Base-by-base conservation (phyloP, 2,888 invertebrate genomes). In the Agriopis leucophaearia region DNA sequence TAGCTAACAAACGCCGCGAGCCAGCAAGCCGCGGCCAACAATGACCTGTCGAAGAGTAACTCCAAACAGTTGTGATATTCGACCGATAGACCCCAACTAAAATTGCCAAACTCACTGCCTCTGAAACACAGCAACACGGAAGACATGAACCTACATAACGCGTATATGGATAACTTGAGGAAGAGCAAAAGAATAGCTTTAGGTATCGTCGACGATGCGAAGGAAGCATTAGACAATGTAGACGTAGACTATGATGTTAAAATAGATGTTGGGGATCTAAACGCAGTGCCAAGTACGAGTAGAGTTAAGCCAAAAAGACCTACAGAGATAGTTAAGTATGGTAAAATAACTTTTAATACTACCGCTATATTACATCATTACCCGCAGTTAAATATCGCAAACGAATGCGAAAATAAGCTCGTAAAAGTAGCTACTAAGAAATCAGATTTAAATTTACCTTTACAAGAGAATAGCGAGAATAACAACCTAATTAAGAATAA, bases 1-100 rank as follows among this genome's bases (percentile, higher is more conserved):
- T 96, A 96, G 95, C 96, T 96, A 95, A 88, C 87, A 82, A 85
- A 86, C 77, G 92, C 93, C 91, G 92, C 88, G 86, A 89, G 90
- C 81, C 90, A 91, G 38, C 73, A 78, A 80, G 84, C 88, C 84
- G 90, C 92, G 90, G 91, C 91, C 60, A 89, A 87, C 62, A 74
- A 75, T 73, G 88, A 91, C 47, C 75, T 80, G 51, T 79, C 78
- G 72, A 82, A 84, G 75, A 82, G 82, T 44, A 86, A 85, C 77
- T 85, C 87, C 71, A 94, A 92, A 81, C 89, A 91, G 82, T 94
- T 94, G 92, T 94, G 94, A 94, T 94, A 92, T 88, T 72, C 86
- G 86, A 88, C 88, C 78, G 90, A 90, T 79, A 90, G 80, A 83
- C 89, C 88, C 81, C 85, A 83, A 74, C 88, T 88, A 67, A 88